Conservation (phyloP, 2,888 invertebrate genomes). For the Crocallis elinguaria region DNA sequence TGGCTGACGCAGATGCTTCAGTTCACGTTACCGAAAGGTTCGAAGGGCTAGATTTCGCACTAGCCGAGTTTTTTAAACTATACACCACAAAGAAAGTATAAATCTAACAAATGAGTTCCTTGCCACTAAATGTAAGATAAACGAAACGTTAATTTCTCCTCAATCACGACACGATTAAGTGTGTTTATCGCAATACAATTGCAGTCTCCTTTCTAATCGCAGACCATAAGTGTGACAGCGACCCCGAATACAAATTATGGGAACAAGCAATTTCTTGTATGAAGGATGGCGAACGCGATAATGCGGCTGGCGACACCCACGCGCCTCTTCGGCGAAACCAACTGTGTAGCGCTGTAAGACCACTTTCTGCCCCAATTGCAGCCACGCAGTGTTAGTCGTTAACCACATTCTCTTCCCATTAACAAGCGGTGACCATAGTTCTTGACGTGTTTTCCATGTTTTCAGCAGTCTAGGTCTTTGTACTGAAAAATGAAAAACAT, state of each 20-base stretch:
- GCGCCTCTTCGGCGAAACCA: constrained; percentile 75
- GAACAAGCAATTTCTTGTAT: constrained; percentile 78
- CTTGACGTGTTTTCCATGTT: background rate
- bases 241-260: constrained; percentile 82
- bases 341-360: constrained; percentile 67
- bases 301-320: constrained; percentile 74
- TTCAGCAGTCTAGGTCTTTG: too few species aligned
- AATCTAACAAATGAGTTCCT: constrained; percentile 12
- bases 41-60: too few species aligned
- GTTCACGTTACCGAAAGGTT: too few species aligned
- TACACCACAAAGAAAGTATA: too few species aligned
- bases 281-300: constrained; percentile 72
- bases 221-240: constrained; percentile 75
- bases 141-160: constrained; percentile 45
- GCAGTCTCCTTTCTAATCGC: constrained; percentile 80
- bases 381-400: constrained; percentile 27
- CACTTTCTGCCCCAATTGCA: constrained; percentile 75
- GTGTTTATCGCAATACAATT: constrained; percentile 71
- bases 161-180: constrained; percentile 51
- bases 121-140: constrained; percentile 14
- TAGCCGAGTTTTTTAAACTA: too few species aligned
- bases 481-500: too few species aligned
- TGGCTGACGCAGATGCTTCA: too few species aligned
- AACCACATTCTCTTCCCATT: constrained; percentile 13
- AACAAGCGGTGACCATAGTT: background rate